Evolutionary conservation across 2,113 vertebrate species (phyloP), one percentile per base, ranked within the genome.

Genomic region (Dasyurus viverrinus): DNA sequence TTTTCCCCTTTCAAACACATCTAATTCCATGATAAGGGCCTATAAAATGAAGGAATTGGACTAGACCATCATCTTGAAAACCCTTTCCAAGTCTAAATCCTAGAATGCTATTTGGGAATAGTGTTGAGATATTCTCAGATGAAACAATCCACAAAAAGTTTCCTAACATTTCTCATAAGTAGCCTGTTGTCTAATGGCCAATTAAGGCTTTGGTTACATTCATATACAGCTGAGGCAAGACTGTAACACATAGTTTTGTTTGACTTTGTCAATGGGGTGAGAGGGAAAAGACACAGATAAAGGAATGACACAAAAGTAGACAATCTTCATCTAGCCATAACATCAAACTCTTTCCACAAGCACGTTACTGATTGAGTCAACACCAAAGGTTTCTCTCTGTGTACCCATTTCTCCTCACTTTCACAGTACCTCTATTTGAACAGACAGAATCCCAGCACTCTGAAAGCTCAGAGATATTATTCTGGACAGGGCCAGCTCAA

Each of bases 261-360:
- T 95, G 60, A 92, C 23, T 93, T 95, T 97, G 30, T 92, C 68
- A 91, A 91, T 89, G 91, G 93, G 84, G 76, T 96, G 95, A 96
- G 94, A 94, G 92, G 91, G 97, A 96, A 92, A n/a, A 42, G 23
- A 92, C 47, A 91, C 95, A 50, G 54, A 52, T 52, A 52, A 52
- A 89, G 95, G 68, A 89, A 8, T 92, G 36, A 84, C 5, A 48
- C 42, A 57, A 92, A 96, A 0, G 54, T 0, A 96, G 50, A 57
- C 89, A 92, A 95, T 91, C 55, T 91, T 93, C 76, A 89, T 93
- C 92, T 57, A 90, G 27, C 97, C 57, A 93, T 42, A 68, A 94
- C 60, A 94, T 60, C 84, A 96, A 68, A 52, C 3, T 89, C 90
- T 94, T 89, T 95, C 92, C 47, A 9, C 1, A 11, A 91, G 27